These are phyloP conservation scores for Enteromius treurensis DNA, from an alignment of 2,797 vertebrate species.

Conservation along the genomic window DNA sequence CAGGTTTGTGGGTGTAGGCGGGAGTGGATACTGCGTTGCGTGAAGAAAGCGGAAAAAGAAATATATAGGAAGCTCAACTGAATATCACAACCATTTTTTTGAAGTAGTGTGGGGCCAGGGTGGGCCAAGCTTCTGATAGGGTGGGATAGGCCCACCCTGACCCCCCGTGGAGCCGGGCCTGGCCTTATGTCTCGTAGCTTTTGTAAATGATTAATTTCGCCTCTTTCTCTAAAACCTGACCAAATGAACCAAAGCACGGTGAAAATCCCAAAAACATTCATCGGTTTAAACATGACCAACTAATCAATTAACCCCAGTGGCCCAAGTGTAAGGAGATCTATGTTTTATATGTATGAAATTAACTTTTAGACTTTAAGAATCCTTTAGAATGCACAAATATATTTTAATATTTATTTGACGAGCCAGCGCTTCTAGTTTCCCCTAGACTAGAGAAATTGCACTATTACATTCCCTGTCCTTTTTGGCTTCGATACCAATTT, in stretches of 20 bases:
- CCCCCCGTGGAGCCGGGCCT: too few relatives aligned
- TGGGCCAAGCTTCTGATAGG: too few relatives aligned
- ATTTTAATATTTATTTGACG: constrained; percentile 45
- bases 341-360: constrained; percentile 32
- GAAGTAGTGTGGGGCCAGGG: too few relatives aligned
- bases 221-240: constrained; percentile 25
- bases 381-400: constrained; percentile 17
- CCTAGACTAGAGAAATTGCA: constrained; percentile 75
- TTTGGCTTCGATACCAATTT: constrained; percentile 61
- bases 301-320: not conserved
- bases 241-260: constrained; percentile 76
- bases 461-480: constrained; percentile 73
- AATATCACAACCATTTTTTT: too few relatives aligned
- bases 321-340: not conserved
- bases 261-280: constrained; percentile 23
- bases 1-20: too few relatives aligned
- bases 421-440: constrained; percentile 50
- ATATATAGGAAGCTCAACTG: too few relatives aligned
- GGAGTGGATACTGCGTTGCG: too few relatives aligned
- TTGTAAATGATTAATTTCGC: constrained; percentile 64
- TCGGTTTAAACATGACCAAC: constrained; percentile 6
- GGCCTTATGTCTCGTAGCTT: constrained; percentile 61
- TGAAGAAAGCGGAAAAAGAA: too few relatives aligned
- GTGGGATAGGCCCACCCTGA: too few relatives aligned
- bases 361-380: not conserved